Base-by-base conservation (phyloP, 2,797 vertebrate species). In the Trachops cirrhosus region DNA sequence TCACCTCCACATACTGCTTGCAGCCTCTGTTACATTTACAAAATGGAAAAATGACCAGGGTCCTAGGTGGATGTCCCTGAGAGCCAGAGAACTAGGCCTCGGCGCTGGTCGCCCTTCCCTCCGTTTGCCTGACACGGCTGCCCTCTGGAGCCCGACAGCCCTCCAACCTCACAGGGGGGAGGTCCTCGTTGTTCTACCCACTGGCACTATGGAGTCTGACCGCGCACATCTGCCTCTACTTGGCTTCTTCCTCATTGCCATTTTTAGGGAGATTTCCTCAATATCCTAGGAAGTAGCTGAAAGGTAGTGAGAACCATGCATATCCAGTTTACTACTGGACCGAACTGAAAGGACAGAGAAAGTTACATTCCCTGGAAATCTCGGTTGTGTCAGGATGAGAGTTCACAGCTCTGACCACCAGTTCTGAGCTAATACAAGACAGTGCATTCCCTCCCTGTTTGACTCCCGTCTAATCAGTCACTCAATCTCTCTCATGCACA, bases 1-100 rank as follows among this genome's bases (percentile, higher is more conserved):
- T 84, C 94, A 74, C 78, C 96, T 97, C 93, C 96, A 94, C 87
- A 78, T 24, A 32, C 87, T 89, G 88, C 67, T 77, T 18, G 62
- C 78, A 83, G 94, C 82, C 84, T 94, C 18, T 82, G 91, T 67
- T 75, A 96, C 91, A 70, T 75, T 96, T 77, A 87, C 64, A 70
- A 70, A 91, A 62, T 44, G 91, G 67, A 67, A 64, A 84, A 68
- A 48, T n/a, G 86, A 64, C 79, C 1, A 0, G 10, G 37, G 88
- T 64, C 79, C 57, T 54, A 52, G 15, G 54, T 78, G 54, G 79
- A 34, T 86, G 91, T 95, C 91, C 97, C 91, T 75, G 80, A 96
- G 93, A 96, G 92, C 84, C 90, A 94, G 89, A 87, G 48, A 52
- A n/a, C 44, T 12, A 52, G 86, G 80, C 88, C 73, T 89, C n/a